Percentiles rank a stretch among this genome's conserved stretches.
Evolutionary conservation across 2,113 vertebrate genomes (phyloP).

Genomic region (Tupaia chinensis): DNA sequence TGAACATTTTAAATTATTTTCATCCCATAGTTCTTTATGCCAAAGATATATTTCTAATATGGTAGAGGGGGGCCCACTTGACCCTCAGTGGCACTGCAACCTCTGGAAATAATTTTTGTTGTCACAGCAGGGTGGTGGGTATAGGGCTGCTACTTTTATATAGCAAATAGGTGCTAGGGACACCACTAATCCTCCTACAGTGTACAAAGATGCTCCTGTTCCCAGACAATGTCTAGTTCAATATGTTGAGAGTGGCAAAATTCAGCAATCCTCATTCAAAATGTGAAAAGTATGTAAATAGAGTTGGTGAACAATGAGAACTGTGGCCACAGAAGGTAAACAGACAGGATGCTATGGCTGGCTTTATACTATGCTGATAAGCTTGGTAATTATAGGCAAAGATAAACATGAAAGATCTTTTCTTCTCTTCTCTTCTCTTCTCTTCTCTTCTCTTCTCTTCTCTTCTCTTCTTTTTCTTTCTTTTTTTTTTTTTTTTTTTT

Average conservation of each 20-base stretch:
- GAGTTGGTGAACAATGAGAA: background rate
- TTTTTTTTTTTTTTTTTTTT: background rate
- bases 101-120: background rate
- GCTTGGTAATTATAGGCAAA: background rate
- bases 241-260: background rate
- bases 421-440: background rate
- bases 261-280: background rate
- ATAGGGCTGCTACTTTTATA: background rate
- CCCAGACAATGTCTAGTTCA: background rate
- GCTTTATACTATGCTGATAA: background rate
- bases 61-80: fast-evolving
- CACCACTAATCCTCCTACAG: background rate
- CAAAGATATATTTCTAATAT: background rate
- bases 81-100: fast-evolving
- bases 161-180: fast-evolving
- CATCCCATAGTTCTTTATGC: background rate
- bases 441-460: background rate
- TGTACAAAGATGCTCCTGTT: fast-evolving
- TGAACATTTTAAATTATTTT: background rate
- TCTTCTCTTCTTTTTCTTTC: background rate
- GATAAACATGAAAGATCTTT: background rate
- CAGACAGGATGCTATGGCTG: background rate
- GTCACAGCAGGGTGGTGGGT: background rate
- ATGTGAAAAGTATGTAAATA: background rate
- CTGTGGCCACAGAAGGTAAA: background rate